Conservation (phyloP, 2,113 vertebrate genomes). For the Leucopternis melanops region DNA sequence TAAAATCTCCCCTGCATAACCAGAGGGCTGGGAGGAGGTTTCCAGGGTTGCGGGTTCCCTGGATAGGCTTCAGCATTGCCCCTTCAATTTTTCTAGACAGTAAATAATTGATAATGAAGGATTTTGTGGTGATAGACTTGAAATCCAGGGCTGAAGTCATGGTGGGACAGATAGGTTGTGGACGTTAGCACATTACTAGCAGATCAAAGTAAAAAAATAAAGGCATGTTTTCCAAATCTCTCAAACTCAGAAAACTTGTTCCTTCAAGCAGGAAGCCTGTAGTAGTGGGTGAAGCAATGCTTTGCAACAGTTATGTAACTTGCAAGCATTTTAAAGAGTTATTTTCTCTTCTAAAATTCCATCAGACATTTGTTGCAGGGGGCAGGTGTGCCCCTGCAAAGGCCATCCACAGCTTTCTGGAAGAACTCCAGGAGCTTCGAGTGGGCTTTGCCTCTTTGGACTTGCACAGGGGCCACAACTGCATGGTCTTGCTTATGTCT, state of each 20-base stretch:
- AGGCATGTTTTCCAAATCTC: neutral
- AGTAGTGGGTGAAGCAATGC: neutral
- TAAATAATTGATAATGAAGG: neutral
- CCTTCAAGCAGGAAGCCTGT: neutral
- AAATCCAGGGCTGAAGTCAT: neutral
- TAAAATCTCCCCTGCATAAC: neutral
- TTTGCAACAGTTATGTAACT: neutral
- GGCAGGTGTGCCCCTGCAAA: neutral
- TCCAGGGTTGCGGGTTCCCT: neutral
- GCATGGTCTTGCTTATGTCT: neutral
- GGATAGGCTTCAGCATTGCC: neutral
- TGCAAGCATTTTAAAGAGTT: neutral
- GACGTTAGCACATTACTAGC: fast-evolving
- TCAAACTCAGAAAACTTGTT: neutral
- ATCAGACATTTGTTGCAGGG: neutral
- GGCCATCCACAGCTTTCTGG: neutral
- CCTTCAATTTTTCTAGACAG: neutral
- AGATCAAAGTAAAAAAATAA: neutral
- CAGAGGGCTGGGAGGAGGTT: neutral
- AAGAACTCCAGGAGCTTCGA: neutral
- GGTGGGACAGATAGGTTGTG: neutral
- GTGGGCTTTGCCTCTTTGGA: neutral
- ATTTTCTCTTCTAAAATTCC: neutral
- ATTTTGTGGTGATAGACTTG: neutral
- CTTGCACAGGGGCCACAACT: neutral